Evolutionary conservation across 2,113 vertebrate species (phyloP), one percentile per base, ranked within the genome.

Genomic region (Rafetus swinhoei): DNA sequence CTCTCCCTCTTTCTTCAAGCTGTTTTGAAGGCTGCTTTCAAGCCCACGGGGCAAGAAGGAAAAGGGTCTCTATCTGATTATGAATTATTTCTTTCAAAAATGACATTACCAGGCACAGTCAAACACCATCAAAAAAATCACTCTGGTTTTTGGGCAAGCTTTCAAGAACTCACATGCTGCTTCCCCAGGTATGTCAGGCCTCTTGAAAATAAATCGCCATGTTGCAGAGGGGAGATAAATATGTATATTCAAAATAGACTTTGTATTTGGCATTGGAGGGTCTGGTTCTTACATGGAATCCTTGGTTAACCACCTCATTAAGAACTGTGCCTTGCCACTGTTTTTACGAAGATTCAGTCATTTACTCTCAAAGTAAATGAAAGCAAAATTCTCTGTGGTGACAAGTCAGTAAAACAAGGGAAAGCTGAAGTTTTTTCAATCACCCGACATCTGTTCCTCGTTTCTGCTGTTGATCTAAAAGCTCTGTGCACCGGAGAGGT

Each of bases 321-420:
- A 97, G 95, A 93, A 93, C 85, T 39, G 85, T 94, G 95, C 96
- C 95, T 89, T 94, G 85, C 94, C 95, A 93, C 94, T 84, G 83
- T 91, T 93, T 97, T 97, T 97, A 98, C 97, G 97, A 98, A 96
- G 95, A 97, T 97, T 93, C 95, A 97, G 96, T 97, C 12, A 97
- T 98, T 98, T 97, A 97, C 95, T 98, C 97, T 96, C 91, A 86
- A 97, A 98, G 96, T 97, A 98, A 98, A 98, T 97, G 97, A 97
- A 94, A 97, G 96, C 94, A 93, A 89, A 96, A 98, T 97, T 97
- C 96, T 97, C 93, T 92, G 87, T 86, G 91, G 95, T 96, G 96
- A 97, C 97, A 98, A 97, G 98, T 96, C 97, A 97, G 95, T 98
- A 97, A 98, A 98, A 96, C 94, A 97, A 96, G 85, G 55, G 86